phyloP scores from a whole-genome alignment of 2,888 invertebrate species.

The Kryphioiulus occultus region DNA sequence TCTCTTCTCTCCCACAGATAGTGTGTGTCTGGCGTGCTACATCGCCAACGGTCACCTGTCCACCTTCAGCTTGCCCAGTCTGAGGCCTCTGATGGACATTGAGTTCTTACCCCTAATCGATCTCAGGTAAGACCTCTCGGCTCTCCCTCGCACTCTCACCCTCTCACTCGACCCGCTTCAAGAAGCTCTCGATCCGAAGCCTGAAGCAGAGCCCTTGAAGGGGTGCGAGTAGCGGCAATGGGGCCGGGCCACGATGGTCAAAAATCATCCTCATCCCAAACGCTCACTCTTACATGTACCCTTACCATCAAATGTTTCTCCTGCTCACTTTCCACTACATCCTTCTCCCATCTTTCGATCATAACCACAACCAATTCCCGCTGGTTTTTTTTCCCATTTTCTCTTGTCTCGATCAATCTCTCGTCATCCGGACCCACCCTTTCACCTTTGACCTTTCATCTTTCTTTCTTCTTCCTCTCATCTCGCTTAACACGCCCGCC shows the following conservation, averaged over 20 bases:
- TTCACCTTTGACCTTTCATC: no score
- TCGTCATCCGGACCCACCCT: no score
- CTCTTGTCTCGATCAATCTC: no score
- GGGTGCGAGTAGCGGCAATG: neutral
- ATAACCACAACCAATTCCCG: no score
- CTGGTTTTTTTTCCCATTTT: no score
- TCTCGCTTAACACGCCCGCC: constrained; percentile 42
- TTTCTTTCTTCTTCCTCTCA: neutral
- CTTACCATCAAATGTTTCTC: no score
- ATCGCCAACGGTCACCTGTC: constrained; percentile 92
- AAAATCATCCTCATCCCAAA: neutral
- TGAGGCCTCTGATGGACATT: constrained; percentile 88
- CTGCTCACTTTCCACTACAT: no score
- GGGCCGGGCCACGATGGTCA: neutral
- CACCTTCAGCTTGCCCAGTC: constrained; percentile 94
- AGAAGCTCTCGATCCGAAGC: no score
- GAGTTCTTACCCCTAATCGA: constrained; percentile 94
- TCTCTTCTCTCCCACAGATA: constrained; percentile 72
- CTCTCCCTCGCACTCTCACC: no score
- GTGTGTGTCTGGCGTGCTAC: constrained; percentile 93
- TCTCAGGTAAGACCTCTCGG: constrained; percentile 76
- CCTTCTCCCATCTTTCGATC: no score
- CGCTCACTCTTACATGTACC: neutral
- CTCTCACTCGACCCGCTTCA: no score
- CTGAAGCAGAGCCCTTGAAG: neutral